Percentiles rank a stretch among this genome's conserved stretches.
Conservation (phyloP, 2,797 vertebrate species). For the Sorex maritimensis region DNA sequence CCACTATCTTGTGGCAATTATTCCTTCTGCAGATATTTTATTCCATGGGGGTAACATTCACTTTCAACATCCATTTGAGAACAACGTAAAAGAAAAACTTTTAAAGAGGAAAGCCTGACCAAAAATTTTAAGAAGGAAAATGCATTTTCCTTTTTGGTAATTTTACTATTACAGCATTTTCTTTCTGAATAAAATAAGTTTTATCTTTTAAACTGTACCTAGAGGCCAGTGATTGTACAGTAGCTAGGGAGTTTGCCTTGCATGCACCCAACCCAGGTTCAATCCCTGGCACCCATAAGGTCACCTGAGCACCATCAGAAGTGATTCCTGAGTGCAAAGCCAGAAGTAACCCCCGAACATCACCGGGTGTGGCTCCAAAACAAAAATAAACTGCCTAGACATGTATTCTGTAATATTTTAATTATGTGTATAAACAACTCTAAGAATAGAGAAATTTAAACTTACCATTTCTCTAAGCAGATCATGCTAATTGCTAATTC, state of each 20-base stretch:
- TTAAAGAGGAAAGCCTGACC: neutral
- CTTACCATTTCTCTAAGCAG: slow-evolving; percentile 8
- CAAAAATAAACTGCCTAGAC: neutral
- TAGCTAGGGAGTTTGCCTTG: too few relatives aligned
- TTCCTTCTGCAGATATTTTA: slow-evolving; percentile 46
- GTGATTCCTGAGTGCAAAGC: too few relatives aligned
- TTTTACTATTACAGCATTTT: slow-evolving; percentile 26
- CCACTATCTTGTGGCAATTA: neutral
- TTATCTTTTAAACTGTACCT: slow-evolving; percentile 42
- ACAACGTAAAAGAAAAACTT: slow-evolving; percentile 49
- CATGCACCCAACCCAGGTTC: too few relatives aligned
- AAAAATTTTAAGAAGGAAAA: neutral
- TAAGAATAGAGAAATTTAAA: slow-evolving; percentile 62
- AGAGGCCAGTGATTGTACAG: too few relatives aligned
- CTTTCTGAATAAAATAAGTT: slow-evolving; percentile 60
- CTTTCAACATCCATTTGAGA: slow-evolving; percentile 1
- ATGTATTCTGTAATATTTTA: slow-evolving; percentile 24
- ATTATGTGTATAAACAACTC: slow-evolving; percentile 29
- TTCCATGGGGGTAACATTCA: neutral
- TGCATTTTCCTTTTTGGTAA: slow-evolving; percentile 55
- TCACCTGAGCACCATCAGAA: too few relatives aligned
- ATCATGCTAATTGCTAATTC: slow-evolving; percentile 34
- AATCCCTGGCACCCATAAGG: too few relatives aligned
- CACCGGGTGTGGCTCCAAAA: too few relatives aligned
- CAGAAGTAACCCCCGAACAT: too few relatives aligned